These are phyloP conservation scores for Tretioscincus oriximinensis DNA, from an alignment of 2,113 vertebrate species.

Conservation along the genomic window DNA sequence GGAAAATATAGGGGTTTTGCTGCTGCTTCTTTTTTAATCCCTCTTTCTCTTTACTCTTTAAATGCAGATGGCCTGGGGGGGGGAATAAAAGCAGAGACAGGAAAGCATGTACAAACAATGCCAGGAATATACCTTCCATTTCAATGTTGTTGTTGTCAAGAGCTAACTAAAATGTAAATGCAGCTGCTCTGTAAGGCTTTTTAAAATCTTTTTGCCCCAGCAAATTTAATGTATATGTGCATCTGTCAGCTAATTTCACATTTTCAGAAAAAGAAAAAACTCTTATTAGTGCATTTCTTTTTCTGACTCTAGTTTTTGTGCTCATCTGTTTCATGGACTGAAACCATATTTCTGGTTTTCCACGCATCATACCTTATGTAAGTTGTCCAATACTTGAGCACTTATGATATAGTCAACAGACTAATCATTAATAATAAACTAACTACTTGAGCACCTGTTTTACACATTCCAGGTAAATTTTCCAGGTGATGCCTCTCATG, in stretches of 20 bases:
- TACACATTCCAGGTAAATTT: neutral
- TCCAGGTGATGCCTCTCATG: neutral
- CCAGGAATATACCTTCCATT: constrained; percentile 48
- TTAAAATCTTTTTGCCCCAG: constrained; percentile 40
- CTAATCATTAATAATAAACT: too few relatives aligned
- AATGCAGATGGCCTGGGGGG: constrained; percentile 58
- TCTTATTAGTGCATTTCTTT: neutral
- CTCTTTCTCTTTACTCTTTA: constrained; percentile 46
- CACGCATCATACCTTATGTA: too few relatives aligned
- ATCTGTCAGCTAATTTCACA: constrained; percentile 40
- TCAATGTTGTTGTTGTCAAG: constrained; percentile 51
- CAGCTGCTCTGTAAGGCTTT: constrained; percentile 41
- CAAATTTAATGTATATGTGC: constrained; percentile 29
- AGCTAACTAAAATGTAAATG: constrained; percentile 49
- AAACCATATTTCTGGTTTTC: neutral
- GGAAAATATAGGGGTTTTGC: constrained; percentile 21
- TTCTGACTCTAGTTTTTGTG: neutral
- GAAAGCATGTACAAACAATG: constrained; percentile 50
- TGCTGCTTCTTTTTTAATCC: constrained; percentile 31
- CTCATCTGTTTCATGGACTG: neutral
- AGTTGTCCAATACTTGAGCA: too few relatives aligned
- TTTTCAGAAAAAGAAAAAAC: constrained; percentile 36
- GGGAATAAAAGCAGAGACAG: constrained; percentile 32
- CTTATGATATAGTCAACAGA: too few relatives aligned
- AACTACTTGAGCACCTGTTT: too few relatives aligned